Evolutionary conservation across 1,140 invertebrate species (phyloP), one percentile per base, ranked within the genome.

Genomic region (Belonocnema kinseyi): DNA sequence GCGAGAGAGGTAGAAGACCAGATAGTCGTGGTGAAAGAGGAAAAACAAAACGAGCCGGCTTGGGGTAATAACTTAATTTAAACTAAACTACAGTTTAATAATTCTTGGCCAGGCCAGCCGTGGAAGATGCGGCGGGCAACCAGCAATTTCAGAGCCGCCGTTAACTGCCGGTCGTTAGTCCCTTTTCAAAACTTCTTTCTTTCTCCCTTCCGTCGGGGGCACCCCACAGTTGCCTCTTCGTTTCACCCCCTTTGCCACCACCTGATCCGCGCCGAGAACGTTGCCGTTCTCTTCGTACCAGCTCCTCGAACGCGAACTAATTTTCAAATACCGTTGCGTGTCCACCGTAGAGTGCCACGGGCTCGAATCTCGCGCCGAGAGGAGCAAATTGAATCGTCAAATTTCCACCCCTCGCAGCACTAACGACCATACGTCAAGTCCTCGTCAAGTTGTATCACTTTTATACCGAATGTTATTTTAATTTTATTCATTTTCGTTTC

Each of bases 31-130:
- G 79, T 78, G 82, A 85, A 88, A 87, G 84, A 83, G 82, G 80
- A 87, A 87, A 85, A 87, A 87, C 85, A 90, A 89, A 88, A 88
- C 86, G 85, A 78, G 80, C 86, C 82, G 84, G 86, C 88, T 87
- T 83, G 80, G 88, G 89, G 91, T 92, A 92, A 92, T 92, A 92
- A 92, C 91, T 92, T 92, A 92, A 92, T 92, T 92, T 91, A 92
- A 92, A 91, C 91, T 92, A 92, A 92, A 92, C 91, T 92, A 92
- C 91, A 91, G 90, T 92, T 92, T 92, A 92, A 92, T 92, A 92
- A 92, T 92, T 92, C 91, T 88, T 85, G 83, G 86, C 84, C 85
- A 86, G 83, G 87, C 87, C 86, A 87, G 86, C 85, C 83, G 85
- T 88, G 84, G 89, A 88, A 88, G 89, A 89, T 89, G 87, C 87